Evolutionary conservation across 2,797 vertebrate species (phyloP).

Genomic region (Xiphophorus birchmanni): DNA sequence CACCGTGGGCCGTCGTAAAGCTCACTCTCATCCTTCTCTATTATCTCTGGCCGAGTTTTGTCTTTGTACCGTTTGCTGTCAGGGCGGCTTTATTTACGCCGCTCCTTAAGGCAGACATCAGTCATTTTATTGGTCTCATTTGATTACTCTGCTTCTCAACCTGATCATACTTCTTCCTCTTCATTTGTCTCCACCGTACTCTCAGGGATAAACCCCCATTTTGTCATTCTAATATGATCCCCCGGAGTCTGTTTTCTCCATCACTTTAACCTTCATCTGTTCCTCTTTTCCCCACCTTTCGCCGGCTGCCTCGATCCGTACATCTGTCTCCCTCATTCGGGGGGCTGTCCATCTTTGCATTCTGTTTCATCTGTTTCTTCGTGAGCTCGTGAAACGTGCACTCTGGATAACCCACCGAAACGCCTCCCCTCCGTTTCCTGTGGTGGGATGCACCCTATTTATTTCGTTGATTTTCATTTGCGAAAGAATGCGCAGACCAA

Average conservation of each 20-base stretch:
- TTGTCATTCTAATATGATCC: conserved; percentile 32
- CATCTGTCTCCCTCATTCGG: conserved; percentile 35
- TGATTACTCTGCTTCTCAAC: conserved; percentile 10
- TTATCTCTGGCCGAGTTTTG: conserved; percentile 34
- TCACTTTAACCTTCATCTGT: conserved; percentile 36
- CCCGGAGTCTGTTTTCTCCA: conserved; percentile 24
- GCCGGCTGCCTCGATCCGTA: conserved; percentile 25
- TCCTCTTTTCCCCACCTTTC: conserved; percentile 37
- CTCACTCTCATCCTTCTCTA: conserved; percentile 46
- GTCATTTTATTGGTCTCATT: conserved; percentile 31
- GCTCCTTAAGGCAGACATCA: conserved; percentile 2
- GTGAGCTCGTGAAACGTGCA: conserved; percentile 79
- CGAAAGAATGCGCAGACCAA: conserved; percentile 71
- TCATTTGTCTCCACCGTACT: conserved; percentile 1
- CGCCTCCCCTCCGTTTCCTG: conserved; percentile 75
- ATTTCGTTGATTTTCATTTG: conserved; percentile 74
- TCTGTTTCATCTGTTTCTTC: conserved; percentile 67
- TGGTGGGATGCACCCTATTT: conserved; percentile 79
- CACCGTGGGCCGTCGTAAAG: conserved; percentile 55
- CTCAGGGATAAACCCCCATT: not conserved
- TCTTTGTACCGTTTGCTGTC: conserved; percentile 1
- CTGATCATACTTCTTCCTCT: not conserved
- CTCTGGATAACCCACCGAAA: conserved; percentile 80
- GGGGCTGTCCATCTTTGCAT: conserved; percentile 29
- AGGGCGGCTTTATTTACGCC: not conserved